A percentile compares a stretch with the other conserved stretches of the same genome.
Evolutionary conservation across 2,797 vertebrate genomes (phyloP).

Genomic region (Falco rusticolus): DNA sequence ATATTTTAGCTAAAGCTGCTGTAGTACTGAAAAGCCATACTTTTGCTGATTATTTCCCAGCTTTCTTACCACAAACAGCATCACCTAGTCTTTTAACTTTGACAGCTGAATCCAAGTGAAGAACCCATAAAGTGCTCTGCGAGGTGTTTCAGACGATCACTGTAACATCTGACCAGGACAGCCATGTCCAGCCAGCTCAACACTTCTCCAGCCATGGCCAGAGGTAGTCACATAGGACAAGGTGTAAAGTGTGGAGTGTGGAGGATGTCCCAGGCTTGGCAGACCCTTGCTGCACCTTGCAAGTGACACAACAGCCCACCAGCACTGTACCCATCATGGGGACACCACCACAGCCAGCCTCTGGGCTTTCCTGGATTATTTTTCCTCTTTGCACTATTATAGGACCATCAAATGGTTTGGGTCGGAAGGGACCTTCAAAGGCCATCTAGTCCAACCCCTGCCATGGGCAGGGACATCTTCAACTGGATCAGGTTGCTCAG

Average conservation of each 20-base stretch:
- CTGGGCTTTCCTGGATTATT: not conserved
- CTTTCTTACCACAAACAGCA: not conserved
- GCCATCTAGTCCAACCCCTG: too few species aligned
- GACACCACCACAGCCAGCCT: not conserved
- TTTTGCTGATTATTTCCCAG: not conserved
- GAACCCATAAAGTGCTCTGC: not conserved
- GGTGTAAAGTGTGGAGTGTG: rapidly evolving
- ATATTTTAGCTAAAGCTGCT: slow-evolving; percentile 5
- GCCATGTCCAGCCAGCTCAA: not conserved
- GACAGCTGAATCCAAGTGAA: not conserved
- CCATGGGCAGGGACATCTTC: too few species aligned
- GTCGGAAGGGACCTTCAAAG: too few species aligned
- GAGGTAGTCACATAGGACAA: rapidly evolving
- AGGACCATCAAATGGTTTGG: too few species aligned
- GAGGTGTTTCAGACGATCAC: not conserved
- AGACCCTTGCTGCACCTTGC: not conserved
- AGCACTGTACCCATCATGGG: rapidly evolving
- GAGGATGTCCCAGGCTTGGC: not conserved
- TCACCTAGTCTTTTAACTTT: not conserved
- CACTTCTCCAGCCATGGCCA: not conserved
- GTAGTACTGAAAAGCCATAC: not conserved
- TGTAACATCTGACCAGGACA: not conserved
- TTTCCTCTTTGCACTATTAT: too few species aligned
- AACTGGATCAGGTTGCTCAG: too few species aligned
- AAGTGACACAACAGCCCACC: not conserved